Base-by-base conservation (phyloP, 2,113 vertebrate genomes). In the Sturnira hondurensis region DNA sequence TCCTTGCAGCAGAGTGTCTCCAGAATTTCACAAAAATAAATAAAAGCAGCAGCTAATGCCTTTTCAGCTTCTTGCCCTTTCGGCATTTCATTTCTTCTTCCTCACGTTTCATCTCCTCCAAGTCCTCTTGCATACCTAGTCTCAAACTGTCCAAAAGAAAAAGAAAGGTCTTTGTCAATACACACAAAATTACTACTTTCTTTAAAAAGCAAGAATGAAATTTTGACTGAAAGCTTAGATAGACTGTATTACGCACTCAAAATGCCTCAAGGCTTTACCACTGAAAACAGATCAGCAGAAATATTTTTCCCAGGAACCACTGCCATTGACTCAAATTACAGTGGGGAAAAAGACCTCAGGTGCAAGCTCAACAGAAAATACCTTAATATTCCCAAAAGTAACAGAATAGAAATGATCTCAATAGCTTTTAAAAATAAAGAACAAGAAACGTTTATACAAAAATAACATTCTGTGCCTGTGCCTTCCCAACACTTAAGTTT, bases 41-140 rank as follows among this genome's bases (percentile, higher is more conserved):
- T 63, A 76, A 76, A 89, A 97, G 91, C 88, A 90, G 85, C 92
- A 97, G 93, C 97, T 98, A 99, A 97, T 50, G 97, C 5, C 95
- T 98, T 97, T 98, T 99, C 98, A 98, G 98, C 97, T 98, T 99
- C 98, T 99, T 99, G 31, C 96, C 92, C 74, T 87, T 98, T 97
- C 98, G 98, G 85, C 91, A 98, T 95, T 98, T 99, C 74, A 99
- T 45, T 95, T 99, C 99, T 87, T 99, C 99, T 96, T 99, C 98
- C 93, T 99, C 99, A 41, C 98, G 98, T 90, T 80, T 99, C 98
- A 99, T 94, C 97, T 99, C 99, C 96, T 99, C 99, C 54, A 99
- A 97, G 93, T 99, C 99, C 88, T 99, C 99, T 50, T 99, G 98
- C 84, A 99, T 99, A 82, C 99, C 99, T 19, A 99, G 80, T 97